Evolutionary conservation across 2,113 vertebrate genomes (phyloP), one percentile per base, ranked within the genome.

Genomic region (Nycticryphes semicollaris): DNA sequence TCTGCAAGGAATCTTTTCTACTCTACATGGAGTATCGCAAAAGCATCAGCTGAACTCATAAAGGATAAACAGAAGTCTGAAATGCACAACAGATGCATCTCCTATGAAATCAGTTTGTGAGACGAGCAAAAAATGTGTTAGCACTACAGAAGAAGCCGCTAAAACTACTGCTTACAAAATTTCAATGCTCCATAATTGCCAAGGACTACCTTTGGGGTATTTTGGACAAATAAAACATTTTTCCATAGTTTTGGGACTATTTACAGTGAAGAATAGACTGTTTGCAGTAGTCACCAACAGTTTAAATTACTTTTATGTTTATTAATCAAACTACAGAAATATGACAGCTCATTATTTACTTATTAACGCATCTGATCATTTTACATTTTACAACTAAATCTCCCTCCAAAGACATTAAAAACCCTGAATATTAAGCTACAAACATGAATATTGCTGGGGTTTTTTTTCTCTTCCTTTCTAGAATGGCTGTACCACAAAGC

Each of bases 361-460:
- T 79, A 66, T 45, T 66, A 84, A 60, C 18, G 53, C 12, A 68
- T 67, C 39, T 64, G 69, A 51, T 68, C 67, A 78, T 62, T 80
- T 76, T n/a, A 41, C 7, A 41, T 83, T 87, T 75, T 67, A 59
- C 30, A 73, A 16, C 10, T 63, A 70, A 63, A n/a, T 19, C 14
- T 69, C 21, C 47, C 31, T 59, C 31, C 24, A 77, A 75, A 86
- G 5, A 68, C 6, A 41, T 2, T 2, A 56, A 62, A 72, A 51
- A 14, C 0, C 9, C 19, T 17, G 67, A 22, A 92, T 72, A 7
- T 75, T 56, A 41, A 78, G 20, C 33, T 78, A 48, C 13, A 90
- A 72, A 81, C 31, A 33, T 1, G 0, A 90, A 45, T 22, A 54
- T 35, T 54, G 54, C 25, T 63, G 11, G 0, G 0, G 2, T 1